Evolutionary conservation across 1,140 invertebrate genomes (phyloP).

Genomic region (Philaenus spumarius): DNA sequence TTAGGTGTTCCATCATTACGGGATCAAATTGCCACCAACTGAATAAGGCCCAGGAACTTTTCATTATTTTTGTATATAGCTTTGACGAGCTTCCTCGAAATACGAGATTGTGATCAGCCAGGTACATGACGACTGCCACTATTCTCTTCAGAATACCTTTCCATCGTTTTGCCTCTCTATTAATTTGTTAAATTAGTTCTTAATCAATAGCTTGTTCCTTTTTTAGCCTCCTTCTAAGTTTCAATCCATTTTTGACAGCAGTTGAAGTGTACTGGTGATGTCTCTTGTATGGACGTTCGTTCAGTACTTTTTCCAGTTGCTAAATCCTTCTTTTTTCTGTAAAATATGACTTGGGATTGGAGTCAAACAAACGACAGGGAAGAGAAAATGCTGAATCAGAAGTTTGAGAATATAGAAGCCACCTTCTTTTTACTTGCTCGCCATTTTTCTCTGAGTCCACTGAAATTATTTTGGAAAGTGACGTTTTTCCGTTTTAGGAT

Average conservation of each 20-base stretch:
- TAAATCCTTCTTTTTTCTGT: conserved; percentile 7
- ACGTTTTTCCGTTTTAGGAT: too few relatives aligned
- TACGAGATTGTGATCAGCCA: conserved; percentile 24
- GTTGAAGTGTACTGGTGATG: conserved; percentile 6
- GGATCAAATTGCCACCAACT: conserved; percentile 26
- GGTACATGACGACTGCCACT: conserved; percentile 19
- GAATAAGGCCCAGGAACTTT: conserved; percentile 26
- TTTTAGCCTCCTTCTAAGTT: conserved; percentile 2
- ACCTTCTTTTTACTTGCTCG: conserved; percentile 10
- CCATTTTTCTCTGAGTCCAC: conserved; percentile 7
- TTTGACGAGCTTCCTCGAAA: conserved; percentile 21
- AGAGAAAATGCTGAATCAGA: conserved; percentile 7
- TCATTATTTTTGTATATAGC: conserved; percentile 25
- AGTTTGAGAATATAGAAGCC: conserved; percentile 10
- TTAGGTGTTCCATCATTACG: conserved; percentile 24
- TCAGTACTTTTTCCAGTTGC: conserved; percentile 8
- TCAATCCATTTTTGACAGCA: conserved; percentile 6
- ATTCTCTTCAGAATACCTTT: conserved; percentile 20
- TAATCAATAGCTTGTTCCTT: background rate
- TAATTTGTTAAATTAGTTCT: background rate
- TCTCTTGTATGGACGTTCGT: conserved; percentile 1
- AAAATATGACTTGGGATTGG: background rate
- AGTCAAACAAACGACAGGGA: conserved; percentile 1
- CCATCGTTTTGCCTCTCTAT: conserved; percentile 9
- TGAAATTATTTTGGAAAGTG: conserved; percentile 9